Base-by-base conservation (phyloP, 1,140 invertebrate genomes). In the Oryctes rhinoceros region DNA sequence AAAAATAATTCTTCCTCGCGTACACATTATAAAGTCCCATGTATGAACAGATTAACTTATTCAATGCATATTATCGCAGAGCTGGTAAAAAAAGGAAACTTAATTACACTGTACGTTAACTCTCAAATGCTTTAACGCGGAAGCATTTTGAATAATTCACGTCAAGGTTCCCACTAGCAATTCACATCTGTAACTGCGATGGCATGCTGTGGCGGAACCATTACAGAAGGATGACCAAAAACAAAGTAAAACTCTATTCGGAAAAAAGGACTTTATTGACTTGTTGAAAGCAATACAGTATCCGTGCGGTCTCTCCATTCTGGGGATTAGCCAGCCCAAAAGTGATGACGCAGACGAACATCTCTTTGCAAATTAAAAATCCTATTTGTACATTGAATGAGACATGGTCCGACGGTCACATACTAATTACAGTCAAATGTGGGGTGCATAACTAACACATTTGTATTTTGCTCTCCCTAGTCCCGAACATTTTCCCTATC, bases 341-440 rank as follows among this genome's bases (percentile, higher is more conserved):
- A 71, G 65, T 71, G 65, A 71, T 71, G 65, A 71, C 65, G 65
- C 65, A 71, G 65, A 35, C 65, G 65, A 37, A 71, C 65, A 71
- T 71, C 65, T 71, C 65, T 71, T 71, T 71, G 65, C 65, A 71
- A 71, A 71, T 71, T 71, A 71, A 71, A 71, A 71, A 71, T 71
- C 65, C 65, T 71, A 71, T 71, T 71, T 71, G 65, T 71, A 71
- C 65, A 71, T 71, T 20, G 65, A 71, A 71, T 71, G 65, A 71
- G 65, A 71, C 65, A 71, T 71, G 20, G 65, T 71, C 65, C 65
- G 65, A 30, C 65, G 65, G 65, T 71, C 65, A 71, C 65, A 71
- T 71, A 24, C 65, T 71, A 71, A 71, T 71, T 71, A 71, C 65
- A 71, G 65, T 71, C 65, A 71, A 71, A 71, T 71, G 65, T 71